Percentiles rank a stretch among this genome's conserved stretches.
Conservation (phyloP, 1,140 invertebrate species). For the Tachypleus tridentatus region DNA sequence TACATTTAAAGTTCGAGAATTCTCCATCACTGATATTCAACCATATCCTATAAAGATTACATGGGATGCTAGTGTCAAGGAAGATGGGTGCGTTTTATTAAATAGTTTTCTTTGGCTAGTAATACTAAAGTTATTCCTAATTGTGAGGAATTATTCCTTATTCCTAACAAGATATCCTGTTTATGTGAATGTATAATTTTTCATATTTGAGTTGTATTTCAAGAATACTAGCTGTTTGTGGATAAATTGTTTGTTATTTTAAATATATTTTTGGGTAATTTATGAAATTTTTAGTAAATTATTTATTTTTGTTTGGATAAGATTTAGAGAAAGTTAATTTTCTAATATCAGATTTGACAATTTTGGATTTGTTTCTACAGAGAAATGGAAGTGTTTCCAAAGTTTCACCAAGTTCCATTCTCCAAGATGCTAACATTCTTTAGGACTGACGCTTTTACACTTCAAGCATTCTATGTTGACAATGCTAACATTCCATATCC, state of each 20-base stretch:
- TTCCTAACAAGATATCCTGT: too few species aligned
- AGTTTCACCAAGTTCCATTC: constrained; percentile 79
- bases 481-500: constrained; percentile 50
- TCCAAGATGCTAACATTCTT: constrained; percentile 90
- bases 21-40: constrained; percentile 83
- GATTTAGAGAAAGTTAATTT: too few species aligned
- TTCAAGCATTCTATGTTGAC: constrained; percentile 67
- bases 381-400: constrained; percentile 66
- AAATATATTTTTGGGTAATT: too few species aligned
- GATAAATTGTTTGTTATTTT: too few species aligned
- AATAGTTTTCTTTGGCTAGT: background rate
- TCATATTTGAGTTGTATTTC: too few species aligned
- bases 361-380: constrained; percentile 33
- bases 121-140: too few species aligned
- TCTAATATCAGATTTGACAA: too few species aligned
- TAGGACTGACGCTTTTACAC: constrained; percentile 67
- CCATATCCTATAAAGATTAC: constrained; percentile 57
- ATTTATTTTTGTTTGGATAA: too few species aligned
- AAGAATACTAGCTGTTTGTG: too few species aligned
- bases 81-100: constrained; percentile 40
- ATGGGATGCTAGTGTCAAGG: constrained; percentile 62
- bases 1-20: constrained; percentile 88
- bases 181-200: too few species aligned
- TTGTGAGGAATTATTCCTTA: too few species aligned
- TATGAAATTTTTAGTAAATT: too few species aligned